Evolutionary conservation across 2,113 vertebrate genomes (phyloP), one percentile per base, ranked within the genome.

Genomic region (Catagonus wagneri): DNA sequence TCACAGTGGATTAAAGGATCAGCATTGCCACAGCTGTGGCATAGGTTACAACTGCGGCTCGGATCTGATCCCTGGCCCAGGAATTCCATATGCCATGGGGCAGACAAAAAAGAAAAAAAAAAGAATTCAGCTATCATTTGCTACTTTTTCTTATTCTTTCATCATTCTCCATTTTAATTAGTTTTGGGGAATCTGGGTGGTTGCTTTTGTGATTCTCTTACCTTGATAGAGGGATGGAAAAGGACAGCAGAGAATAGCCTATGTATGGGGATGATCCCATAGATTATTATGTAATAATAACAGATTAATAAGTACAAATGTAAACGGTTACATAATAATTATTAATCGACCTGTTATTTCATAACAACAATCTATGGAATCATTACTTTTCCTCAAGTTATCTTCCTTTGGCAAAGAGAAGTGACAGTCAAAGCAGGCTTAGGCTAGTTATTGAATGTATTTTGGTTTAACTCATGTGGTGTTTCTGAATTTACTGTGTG

Each of bases 61-160:
- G 44, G 44, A 44, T 44, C 44, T 44, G 44, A 44, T 44, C 44
- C 44, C 44, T 44, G 44, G 44, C 44, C 44, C 44, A 44, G 8
- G 44, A 44, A 44, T 8, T 44, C 44, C 8, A 44, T 44, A 44
- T 44, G 44, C 44, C 44, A 44, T 44, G 44, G 44, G 44, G 44
- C 44, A 44, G 44, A 44, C 44, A 44, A 44, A 44, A 44, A 44
- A 44, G 44, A 44, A 44, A 44, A 44, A 44, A 44, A 44, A 44
- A 44, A 44, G 44, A 75, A 78, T 71, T 76, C 76, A 85, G 39
- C 29, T n/a, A 56, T 68, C 8, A 12, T 52, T 87, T 91, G 52
- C 25, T 91, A 58, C 0, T 39, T 96, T 91, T 95, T 83, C 44
- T 81, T 91, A 50, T 93, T 92, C 72, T 89, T 80, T 86, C 56